Percentiles rank a stretch among this genome's conserved stretches.
phyloP scores from a whole-genome alignment of 2,797 vertebrate species.

The Chelonia mydas region DNA sequence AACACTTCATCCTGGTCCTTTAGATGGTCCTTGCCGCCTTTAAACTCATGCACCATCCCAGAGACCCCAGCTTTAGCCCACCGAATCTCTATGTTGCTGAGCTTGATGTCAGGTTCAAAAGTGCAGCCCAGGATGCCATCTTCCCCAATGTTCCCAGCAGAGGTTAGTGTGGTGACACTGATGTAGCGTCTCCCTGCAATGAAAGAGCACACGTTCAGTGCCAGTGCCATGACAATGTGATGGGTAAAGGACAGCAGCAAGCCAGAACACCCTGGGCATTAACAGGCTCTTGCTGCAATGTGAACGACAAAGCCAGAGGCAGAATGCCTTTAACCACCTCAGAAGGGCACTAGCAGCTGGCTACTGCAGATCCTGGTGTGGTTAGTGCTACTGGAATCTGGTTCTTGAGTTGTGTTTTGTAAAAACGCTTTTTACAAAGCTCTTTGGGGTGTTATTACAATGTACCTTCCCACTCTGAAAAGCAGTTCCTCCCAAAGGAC shows the following conservation, averaged over 20 bases:
- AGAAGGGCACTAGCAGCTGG: not conserved
- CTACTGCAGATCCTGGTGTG: not conserved
- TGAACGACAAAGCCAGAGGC: not conserved
- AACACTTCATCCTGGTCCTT: slow-evolving; percentile 79
- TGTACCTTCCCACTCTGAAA: not conserved
- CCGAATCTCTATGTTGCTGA: slow-evolving; percentile 76
- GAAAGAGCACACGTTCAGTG: not conserved
- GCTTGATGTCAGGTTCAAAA: slow-evolving; percentile 61
- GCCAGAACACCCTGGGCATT: not conserved
- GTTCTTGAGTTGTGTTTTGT: not conserved
- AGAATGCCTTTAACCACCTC: not conserved
- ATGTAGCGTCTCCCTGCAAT: slow-evolving; percentile 70
- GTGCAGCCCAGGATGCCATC: slow-evolving; percentile 70
- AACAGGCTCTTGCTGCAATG: not conserved
- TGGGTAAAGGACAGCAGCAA: not conserved
- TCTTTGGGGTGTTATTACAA: not conserved
- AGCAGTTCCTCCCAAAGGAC: not conserved
- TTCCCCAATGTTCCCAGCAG: slow-evolving; percentile 71
- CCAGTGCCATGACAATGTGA: not conserved
- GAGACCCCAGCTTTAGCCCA: slow-evolving; percentile 83
- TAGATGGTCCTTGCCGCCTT: slow-evolving; percentile 75
- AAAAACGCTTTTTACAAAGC: not conserved
- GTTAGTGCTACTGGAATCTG: not conserved
- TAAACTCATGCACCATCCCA: slow-evolving; percentile 83
- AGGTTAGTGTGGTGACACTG: not conserved